Base-by-base conservation (phyloP, 2,888 invertebrate species). In the Kuschelorhynchus macadamiae region DNA sequence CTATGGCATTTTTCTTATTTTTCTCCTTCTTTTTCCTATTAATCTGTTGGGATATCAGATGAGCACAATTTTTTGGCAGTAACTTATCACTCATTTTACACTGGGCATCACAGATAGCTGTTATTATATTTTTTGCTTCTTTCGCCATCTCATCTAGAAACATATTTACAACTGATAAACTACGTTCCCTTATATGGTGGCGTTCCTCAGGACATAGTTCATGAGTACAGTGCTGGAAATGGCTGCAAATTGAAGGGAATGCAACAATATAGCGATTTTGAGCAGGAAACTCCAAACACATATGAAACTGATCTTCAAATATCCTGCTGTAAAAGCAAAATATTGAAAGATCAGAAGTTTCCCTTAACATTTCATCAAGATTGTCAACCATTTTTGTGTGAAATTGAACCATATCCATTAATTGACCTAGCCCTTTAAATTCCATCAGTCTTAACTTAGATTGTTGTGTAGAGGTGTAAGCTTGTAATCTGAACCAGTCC, bases 91-190 rank as follows among this genome's bases (percentile, higher is more conserved):
- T 95, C 90, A 99, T 92, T 72, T 94, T 93, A 81, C 98, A 97
- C 80, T 99, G 98, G 79, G 98, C 97, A 83, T 99, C 98, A 85
- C 98, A 98, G 78, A 99, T 96, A 3, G 97, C 96, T 0, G 97
- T 97, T 46, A 99, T 97, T 36, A 99, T 98, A 81, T 98, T 98
- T 83, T 98, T 97, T 0, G 97, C 97, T 83, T 98, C 98, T 83
- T 97, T 97, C 0, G 98, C 96, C 95, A 99, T 98, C 85, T 99
- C 98, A 81, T 99, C 98, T 61, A 99, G 86, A 81, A 97, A 98
- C 88, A 96, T 94, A 79, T 98, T 98, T 0, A 98, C 98, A 41
- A 98, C 95, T 21, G 96, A 97, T 17, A 99, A 86, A 79, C 97
- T 97, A 71, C 97, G 88, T 78, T 98, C 97, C 57, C 97, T 90